These are phyloP conservation scores for Cryptoblepharus egeriae DNA, from an alignment of 2,797 vertebrate genomes.

Conservation along the genomic window DNA sequence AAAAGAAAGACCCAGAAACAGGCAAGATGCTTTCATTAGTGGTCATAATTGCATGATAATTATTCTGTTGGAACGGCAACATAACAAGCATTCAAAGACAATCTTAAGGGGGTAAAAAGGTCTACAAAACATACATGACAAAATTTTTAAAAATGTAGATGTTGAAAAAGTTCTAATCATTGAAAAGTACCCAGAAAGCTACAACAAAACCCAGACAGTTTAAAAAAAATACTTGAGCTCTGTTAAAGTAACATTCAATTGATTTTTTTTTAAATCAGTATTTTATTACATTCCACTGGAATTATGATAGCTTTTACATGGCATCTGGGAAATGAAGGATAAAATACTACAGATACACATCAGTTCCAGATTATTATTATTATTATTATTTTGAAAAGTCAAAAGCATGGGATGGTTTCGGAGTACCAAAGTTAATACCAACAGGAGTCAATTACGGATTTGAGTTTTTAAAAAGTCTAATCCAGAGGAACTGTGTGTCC, in stretches of 20 bases:
- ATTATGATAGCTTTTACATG: slow-evolving; percentile 47
- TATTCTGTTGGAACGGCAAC: slow-evolving; percentile 21
- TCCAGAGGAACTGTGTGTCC: slow-evolving; percentile 62
- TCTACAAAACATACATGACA: slow-evolving; percentile 27
- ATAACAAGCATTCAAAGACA: slow-evolving; percentile 49
- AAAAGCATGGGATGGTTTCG: slow-evolving; percentile 41
- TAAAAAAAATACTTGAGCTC: not conserved
- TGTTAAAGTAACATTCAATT: slow-evolving; percentile 36
- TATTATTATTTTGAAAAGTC: slow-evolving; percentile 41
- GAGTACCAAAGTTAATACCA: slow-evolving; percentile 58
- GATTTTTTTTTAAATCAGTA: slow-evolving; percentile 15
- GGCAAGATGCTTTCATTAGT: slow-evolving; percentile 10
- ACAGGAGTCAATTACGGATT: slow-evolving; percentile 62
- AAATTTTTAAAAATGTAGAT: not conserved
- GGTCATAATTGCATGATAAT: slow-evolving; percentile 28
- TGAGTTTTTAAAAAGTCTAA: slow-evolving; percentile 52
- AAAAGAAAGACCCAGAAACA: slow-evolving; percentile 34
- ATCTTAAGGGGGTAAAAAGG: slow-evolving; percentile 33
- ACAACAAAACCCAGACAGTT: not conserved
- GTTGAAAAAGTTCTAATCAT: not conserved
- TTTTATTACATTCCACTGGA: slow-evolving; percentile 47
- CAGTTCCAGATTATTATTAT: slow-evolving; percentile 45
- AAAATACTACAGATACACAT: slow-evolving; percentile 29
- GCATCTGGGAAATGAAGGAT: slow-evolving; percentile 50
- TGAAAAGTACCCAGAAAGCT: slow-evolving; percentile 2